These are phyloP conservation scores for Tachycineta bicolor DNA, from an alignment of 2,113 vertebrate genomes.

Conservation along the genomic window DNA sequence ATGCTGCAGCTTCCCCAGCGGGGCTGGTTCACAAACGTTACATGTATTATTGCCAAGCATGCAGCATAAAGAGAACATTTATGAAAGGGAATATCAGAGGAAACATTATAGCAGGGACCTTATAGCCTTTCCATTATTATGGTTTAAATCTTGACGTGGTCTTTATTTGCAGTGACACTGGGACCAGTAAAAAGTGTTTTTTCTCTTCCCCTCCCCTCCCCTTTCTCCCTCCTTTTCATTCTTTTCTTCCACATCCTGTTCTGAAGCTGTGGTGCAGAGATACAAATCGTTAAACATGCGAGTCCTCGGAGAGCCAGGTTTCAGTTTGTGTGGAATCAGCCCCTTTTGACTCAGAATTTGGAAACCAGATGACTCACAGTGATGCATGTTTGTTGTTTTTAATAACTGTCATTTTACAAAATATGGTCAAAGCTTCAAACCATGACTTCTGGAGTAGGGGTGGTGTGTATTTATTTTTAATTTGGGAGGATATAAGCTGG, in stretches of 20 bases:
- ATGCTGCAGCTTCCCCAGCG: constrained; percentile 2
- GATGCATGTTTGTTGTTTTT: constrained; percentile 72
- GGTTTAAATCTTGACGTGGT: constrained; percentile 76
- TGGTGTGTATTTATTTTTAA: constrained; percentile 43
- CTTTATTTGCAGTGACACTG: constrained; percentile 71
- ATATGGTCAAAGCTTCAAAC: constrained; percentile 59
- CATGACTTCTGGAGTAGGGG: constrained; percentile 45
- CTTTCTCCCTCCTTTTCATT: constrained; percentile 66
- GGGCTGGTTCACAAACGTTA: not conserved
- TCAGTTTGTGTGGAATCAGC: constrained; percentile 68
- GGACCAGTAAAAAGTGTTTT: constrained; percentile 61
- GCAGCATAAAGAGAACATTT: constrained; percentile 71
- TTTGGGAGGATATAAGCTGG: constrained; percentile 2
- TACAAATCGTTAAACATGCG: constrained; percentile 36
- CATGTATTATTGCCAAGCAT: constrained; percentile 54
- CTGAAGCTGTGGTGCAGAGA: constrained; percentile 57
- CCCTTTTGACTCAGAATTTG: constrained; percentile 72
- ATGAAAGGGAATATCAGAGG: constrained; percentile 76
- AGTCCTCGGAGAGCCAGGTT: constrained; percentile 57
- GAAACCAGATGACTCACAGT: constrained; percentile 71
- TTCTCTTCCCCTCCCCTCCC: constrained; percentile 45
- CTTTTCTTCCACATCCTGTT: constrained; percentile 71
- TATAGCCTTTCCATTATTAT: constrained; percentile 78
- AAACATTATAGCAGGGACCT: constrained; percentile 75
- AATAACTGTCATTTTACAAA: constrained; percentile 72